Evolutionary conservation across 2,888 invertebrate genomes (phyloP).

Genomic region (Scaptomyza cyrtandrae): DNA sequence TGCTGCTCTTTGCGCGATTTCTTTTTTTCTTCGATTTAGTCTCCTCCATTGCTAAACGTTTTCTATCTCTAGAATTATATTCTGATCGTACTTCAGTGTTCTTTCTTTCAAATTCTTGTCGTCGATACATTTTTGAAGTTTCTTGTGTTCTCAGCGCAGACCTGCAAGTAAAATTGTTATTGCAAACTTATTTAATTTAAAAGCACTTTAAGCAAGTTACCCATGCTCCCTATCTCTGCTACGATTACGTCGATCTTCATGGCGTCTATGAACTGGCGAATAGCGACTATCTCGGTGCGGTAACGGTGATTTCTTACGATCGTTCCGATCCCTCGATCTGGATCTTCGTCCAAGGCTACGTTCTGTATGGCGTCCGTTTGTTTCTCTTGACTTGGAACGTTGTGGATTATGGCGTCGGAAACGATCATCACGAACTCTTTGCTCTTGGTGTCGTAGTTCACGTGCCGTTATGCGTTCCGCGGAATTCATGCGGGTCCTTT

Average conservation of each 20-base stretch:
- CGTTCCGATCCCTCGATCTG: constrained; percentile 18
- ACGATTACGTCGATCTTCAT: constrained; percentile 18
- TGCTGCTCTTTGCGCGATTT: constrained; percentile 51
- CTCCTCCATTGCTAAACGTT: constrained; percentile 21
- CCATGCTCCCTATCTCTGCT: constrained; percentile 42
- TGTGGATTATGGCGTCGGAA: constrained; percentile 1
- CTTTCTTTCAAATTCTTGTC: constrained; percentile 1
- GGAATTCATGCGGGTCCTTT: constrained; percentile 40
- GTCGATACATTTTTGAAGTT: constrained; percentile 3
- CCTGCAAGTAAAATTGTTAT: constrained; percentile 2
- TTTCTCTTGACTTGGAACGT: constrained; percentile 41
- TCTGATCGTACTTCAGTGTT: constrained; percentile 3
- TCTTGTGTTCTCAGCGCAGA: background rate
- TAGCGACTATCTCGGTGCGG: constrained; percentile 23
- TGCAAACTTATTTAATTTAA: background rate
- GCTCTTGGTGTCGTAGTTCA: constrained; percentile 71
- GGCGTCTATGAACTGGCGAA: constrained; percentile 29
- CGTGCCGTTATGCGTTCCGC: constrained; percentile 67
- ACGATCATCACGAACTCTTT: constrained; percentile 39
- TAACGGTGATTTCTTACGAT: constrained; percentile 24
- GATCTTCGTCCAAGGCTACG: constrained; percentile 13
- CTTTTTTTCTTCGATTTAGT: constrained; percentile 59
- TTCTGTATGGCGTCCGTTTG: constrained; percentile 32
- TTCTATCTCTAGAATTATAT: constrained; percentile 17
- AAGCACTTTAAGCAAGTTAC: constrained; percentile 18